Base-by-base conservation (phyloP, 1,140 invertebrate species). In the Archivesica marissinica region DNA sequence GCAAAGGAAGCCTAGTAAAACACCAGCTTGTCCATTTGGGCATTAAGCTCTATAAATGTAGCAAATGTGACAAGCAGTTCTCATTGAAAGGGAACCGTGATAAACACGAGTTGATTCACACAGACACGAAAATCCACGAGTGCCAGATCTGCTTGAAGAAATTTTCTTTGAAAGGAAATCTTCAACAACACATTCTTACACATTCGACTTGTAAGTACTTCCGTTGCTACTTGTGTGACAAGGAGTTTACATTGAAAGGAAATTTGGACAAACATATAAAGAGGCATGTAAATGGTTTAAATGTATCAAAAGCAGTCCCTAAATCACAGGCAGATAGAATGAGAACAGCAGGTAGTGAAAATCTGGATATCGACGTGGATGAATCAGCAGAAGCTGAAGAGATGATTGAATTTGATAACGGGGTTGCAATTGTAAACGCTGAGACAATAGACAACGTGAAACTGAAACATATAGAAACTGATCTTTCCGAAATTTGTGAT, bases 231-330 rank as follows among this genome's bases (percentile, higher is more conserved):
- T n/a, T 78, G 2, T 78, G 76, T 33, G 52, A 56, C 4, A 78
- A 64, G 35, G 76, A 78, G n/a, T 78, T 78, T 47, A 78, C 76
- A 2, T 59, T 78, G 52, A 78, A 78, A 47, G 76, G 76, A 28
- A 78, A 78, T 44, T 30, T 78, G 47, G 76, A 78, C n/a, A 78
- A 78, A 20, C 76, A 78, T 47, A 38, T 78, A n/a, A 78, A 78
- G 23, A 78, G 76, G 28, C 76, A 78, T 64, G 35, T 17, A 30
- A 33, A 38, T 44, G 76, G 76, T 2, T 3, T 78, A n/a, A 6
- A 76, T 85, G 17, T 44, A 17, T 50, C 30, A 50, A 33, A 35
- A 35, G 59, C 20, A 2, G 7, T 7, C n/a, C n/a, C n/a, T n/a
- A n/a, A n/a, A n/a, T n/a, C n/a, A n/a, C n/a, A n/a, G n/a, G n/a